Percentiles rank a stretch among this genome's conserved stretches.
Conservation (phyloP, 2,113 vertebrate species). For the Phaetusa simplex region DNA sequence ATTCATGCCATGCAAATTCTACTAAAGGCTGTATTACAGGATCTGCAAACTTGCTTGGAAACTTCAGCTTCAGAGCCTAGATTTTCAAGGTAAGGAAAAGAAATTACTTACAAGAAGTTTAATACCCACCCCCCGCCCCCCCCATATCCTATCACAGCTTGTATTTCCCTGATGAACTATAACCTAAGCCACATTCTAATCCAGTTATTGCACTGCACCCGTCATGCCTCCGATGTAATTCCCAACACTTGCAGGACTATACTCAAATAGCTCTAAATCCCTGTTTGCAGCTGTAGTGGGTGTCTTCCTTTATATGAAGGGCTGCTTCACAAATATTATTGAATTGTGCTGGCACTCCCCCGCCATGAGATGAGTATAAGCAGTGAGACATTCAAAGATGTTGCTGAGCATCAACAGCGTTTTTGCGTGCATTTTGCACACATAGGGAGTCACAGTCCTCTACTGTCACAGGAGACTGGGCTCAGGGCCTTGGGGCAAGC, state of each 20-base stretch:
- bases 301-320: not conserved
- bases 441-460: not conserved
- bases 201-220: not conserved
- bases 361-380: not conserved
- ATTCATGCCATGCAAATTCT: constrained; percentile 74
- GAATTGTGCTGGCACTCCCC: not conserved
- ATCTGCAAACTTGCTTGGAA: constrained; percentile 70
- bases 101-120: not conserved
- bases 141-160: not conserved
- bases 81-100: constrained; percentile 41
- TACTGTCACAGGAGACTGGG: not conserved
- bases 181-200: not conserved
- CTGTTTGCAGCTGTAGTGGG: not conserved
- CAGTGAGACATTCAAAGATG: not conserved
- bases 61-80: constrained; percentile 69
- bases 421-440: not conserved
- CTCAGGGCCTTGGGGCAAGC: not conserved
- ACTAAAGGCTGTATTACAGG: constrained; percentile 68
- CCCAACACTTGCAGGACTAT: not conserved
- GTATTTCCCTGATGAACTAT: not conserved
- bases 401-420: not conserved
- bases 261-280: not conserved
- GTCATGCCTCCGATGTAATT: not conserved
- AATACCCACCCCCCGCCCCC: not conserved
- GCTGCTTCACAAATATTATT: not conserved